Percentiles rank a stretch among this genome's conserved stretches.
Evolutionary conservation across 2,797 vertebrate species (phyloP).

Genomic region (Philypnodon macrostomus): DNA sequence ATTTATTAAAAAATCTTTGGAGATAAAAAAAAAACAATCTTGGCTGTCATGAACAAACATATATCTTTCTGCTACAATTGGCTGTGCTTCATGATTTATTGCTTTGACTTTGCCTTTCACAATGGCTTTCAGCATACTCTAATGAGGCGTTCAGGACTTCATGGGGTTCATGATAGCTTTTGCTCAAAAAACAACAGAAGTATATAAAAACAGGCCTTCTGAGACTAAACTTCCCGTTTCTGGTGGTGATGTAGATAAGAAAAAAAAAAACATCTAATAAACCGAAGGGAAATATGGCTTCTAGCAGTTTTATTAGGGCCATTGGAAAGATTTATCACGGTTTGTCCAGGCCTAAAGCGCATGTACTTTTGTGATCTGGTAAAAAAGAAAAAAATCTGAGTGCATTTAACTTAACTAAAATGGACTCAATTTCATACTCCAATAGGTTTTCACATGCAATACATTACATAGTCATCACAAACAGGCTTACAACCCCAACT

Average conservation of each 20-base stretch:
- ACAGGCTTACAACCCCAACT: constrained; percentile 6
- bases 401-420: not conserved
- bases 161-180: constrained; percentile 13
- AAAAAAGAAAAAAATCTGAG: not conserved
- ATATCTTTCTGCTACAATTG: not conserved
- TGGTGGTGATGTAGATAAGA: constrained; percentile 24
- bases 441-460: not conserved
- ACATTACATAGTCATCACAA: constrained; percentile 3
- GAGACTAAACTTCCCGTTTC: constrained; percentile 27
- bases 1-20: not conserved
- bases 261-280: constrained; percentile 22
- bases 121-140: constrained; percentile 15
- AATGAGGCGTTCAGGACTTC: constrained; percentile 6
- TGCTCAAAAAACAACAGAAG: not conserved
- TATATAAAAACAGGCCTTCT: constrained; percentile 10
- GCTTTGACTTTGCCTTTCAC: constrained; percentile 3
- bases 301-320: not conserved
- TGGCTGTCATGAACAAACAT: not conserved
- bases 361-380: not conserved
- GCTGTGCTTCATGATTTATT: not conserved
- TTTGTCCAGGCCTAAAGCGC: not conserved
- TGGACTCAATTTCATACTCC: constrained; percentile 6
- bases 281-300: constrained; percentile 13
- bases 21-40: not conserved
- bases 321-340: not conserved